Evolutionary conservation across 2,888 invertebrate genomes (phyloP).

Genomic region (Oligia strigilis): DNA sequence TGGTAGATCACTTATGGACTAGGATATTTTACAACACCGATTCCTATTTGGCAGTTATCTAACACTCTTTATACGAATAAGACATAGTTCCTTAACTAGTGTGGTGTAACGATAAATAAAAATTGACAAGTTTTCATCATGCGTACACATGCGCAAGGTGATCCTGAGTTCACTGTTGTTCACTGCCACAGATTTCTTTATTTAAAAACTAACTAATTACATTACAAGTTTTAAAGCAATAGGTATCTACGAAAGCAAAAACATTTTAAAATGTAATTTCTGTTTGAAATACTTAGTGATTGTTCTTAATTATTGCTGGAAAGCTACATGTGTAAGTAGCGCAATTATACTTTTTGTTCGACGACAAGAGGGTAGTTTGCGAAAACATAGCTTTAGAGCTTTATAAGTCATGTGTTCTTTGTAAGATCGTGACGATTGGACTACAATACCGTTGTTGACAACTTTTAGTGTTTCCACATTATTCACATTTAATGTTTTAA

Average conservation of each 20-base stretch:
- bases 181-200: conserved; percentile 34
- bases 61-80: conserved; percentile 80
- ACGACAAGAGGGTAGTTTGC: conserved; percentile 27
- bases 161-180: conserved; percentile 36
- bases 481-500: conserved; percentile 19
- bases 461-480: conserved; percentile 13
- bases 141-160: conserved; percentile 42
- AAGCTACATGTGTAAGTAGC: conserved; percentile 6
- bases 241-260: conserved; percentile 17
- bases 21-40: conserved; percentile 87
- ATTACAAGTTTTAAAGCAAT: conserved; percentile 16
- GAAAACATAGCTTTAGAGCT: conserved; percentile 12
- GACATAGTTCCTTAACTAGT: conserved; percentile 72
- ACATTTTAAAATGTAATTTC: not conserved
- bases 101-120: conserved; percentile 76
- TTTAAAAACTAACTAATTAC: conserved; percentile 32
- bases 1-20: conserved; percentile 82
- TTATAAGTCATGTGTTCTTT: conserved; percentile 19
- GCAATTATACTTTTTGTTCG: conserved; percentile 32
- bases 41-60: conserved; percentile 89
- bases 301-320: conserved; percentile 19
- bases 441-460: conserved; percentile 4
- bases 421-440: conserved; percentile 6
- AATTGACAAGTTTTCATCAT: conserved; percentile 78
- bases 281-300: not conserved